A percentile compares a stretch with the other conserved stretches of the same genome.
These are phyloP conservation scores for Lepeophtheirus salmonis DNA, from an alignment of 1,140 invertebrate genomes.

Conservation along the genomic window DNA sequence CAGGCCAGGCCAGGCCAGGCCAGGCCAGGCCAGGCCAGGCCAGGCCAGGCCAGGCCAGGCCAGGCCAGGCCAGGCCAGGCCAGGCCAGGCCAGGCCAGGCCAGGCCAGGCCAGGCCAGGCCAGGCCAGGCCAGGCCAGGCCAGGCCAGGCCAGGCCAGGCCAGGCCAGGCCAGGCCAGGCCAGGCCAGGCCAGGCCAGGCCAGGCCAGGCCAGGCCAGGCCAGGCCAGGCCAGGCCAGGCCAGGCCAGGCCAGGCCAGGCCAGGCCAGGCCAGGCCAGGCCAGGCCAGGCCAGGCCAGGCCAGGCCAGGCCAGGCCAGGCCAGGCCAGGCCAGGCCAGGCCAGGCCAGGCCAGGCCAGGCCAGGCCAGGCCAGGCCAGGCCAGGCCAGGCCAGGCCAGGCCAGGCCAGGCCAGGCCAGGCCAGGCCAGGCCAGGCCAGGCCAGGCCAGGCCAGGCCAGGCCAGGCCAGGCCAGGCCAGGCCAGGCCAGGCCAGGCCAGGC, in stretches of 20 bases:
- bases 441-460: constrained; percentile 24
- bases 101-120: constrained; percentile 22
- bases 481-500: constrained; percentile 24
- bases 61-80: constrained; percentile 22
- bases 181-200: constrained; percentile 22
- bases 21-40: constrained; percentile 23
- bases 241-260: constrained; percentile 23
- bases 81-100: constrained; percentile 23
- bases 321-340: constrained; percentile 23
- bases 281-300: constrained; percentile 23
- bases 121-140: constrained; percentile 23
- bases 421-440: constrained; percentile 23
- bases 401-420: constrained; percentile 23
- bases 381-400: constrained; percentile 22
- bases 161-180: constrained; percentile 23
- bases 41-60: constrained; percentile 23
- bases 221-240: constrained; percentile 22
- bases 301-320: constrained; percentile 23
- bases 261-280: constrained; percentile 23
- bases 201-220: constrained; percentile 22
- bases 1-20: constrained; percentile 23
- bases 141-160: constrained; percentile 22
- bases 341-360: constrained; percentile 23
- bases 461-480: constrained; percentile 24
- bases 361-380: constrained; percentile 21